These are phyloP conservation scores for Theocolax elegans DNA, from an alignment of 1,140 invertebrate species.

Conservation along the genomic window DNA sequence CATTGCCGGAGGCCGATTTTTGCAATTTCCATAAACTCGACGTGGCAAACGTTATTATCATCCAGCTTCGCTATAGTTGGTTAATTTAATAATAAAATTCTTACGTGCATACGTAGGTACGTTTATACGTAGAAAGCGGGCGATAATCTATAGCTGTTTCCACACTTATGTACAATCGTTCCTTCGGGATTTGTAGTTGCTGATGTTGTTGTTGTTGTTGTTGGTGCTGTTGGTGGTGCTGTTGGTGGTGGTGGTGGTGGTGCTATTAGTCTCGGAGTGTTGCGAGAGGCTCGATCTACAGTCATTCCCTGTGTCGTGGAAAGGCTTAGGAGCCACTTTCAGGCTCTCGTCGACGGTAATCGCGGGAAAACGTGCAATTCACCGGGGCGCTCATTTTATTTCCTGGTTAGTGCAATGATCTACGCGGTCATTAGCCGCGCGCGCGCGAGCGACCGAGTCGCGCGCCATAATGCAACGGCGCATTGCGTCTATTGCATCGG, in stretches of 20 bases:
- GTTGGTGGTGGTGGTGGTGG: no score
- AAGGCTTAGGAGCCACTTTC: conserved; percentile 48
- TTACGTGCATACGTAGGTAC: background rate
- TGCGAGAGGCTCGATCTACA: no score
- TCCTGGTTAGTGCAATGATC: conserved; percentile 63
- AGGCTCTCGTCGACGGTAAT: conserved; percentile 52
- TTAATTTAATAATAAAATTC: conserved; percentile 24
- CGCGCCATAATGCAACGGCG: conserved; percentile 28
- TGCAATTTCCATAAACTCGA: conserved; percentile 10
- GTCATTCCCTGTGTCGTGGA: background rate
- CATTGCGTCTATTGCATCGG: conserved; percentile 6
- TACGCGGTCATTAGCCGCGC: conserved; percentile 54
- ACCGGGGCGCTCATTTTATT: conserved; percentile 54
- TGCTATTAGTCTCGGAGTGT: no score
- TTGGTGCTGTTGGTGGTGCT: no score
- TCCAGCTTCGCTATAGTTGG: background rate
- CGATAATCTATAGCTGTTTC: background rate
- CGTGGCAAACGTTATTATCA: background rate
- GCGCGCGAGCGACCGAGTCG: no score
- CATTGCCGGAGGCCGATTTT: background rate
- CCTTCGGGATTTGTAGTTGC: no score
- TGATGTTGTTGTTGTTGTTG: no score
- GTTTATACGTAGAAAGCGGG: background rate
- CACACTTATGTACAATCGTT: background rate
- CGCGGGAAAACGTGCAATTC: conserved; percentile 62